Conservation (phyloP, 2,888 invertebrate genomes). For the Cylindroiulus punctatus region DNA sequence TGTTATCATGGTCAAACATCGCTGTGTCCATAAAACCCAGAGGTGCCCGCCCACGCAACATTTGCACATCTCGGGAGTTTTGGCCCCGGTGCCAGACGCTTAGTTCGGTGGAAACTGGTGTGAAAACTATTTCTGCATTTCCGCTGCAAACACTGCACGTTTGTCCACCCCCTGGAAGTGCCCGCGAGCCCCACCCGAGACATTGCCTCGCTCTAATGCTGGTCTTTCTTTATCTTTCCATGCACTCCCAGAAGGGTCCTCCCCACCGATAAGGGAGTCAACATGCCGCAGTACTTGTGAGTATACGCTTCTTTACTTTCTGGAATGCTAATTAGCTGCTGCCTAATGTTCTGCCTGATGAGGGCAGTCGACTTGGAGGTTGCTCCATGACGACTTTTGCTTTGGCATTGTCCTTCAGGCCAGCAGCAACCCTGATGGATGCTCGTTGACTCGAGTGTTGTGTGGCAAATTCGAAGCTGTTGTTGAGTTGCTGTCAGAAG, state of each 20-base stretch:
- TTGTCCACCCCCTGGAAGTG: neutral
- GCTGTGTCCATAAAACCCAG: neutral
- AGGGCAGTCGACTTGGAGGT: neutral
- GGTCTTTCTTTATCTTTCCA: slow-evolving; percentile 62
- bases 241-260: slow-evolving; percentile 72
- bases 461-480: too few species aligned
- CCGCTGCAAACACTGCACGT: neutral
- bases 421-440: too few species aligned
- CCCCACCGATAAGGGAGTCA: slow-evolving; percentile 72
- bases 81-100: neutral
- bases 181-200: neutral
- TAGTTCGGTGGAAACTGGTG: neutral
- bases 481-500: too few species aligned
- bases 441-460: too few species aligned
- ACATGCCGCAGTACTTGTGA: slow-evolving; percentile 76
- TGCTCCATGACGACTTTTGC: neutral
- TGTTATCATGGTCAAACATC: neutral
- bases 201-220: neutral
- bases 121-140: neutral
- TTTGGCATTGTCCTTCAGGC: neutral
- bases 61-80: neutral
- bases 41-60: neutral
- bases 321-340: neutral
- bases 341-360: neutral
- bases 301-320: slow-evolving; percentile 60